Evolutionary conservation across 2,797 vertebrate species (phyloP).

Genomic region (Vespertilio murinus): DNA sequence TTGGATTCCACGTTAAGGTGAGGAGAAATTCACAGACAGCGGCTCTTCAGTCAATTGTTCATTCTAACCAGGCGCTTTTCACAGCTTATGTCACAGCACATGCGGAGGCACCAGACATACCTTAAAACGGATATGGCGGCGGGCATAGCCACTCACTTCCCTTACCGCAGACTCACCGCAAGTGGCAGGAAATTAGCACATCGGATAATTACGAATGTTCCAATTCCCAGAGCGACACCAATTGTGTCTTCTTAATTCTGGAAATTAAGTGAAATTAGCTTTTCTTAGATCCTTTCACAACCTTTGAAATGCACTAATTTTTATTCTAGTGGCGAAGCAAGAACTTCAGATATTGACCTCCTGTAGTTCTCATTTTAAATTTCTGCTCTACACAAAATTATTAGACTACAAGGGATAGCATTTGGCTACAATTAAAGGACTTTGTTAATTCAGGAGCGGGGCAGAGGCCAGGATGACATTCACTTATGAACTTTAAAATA

Average conservation of each 20-base stretch:
- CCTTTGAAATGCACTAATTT: slow-evolving; percentile 64
- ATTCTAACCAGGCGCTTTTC: neutral
- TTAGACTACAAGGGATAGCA: neutral
- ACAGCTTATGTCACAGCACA: neutral
- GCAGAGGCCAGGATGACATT: neutral
- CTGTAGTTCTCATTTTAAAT: slow-evolving; percentile 38
- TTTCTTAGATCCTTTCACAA: neutral
- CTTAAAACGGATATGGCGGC: neutral
- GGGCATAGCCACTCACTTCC: neutral
- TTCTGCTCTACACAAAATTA: slow-evolving; percentile 43
- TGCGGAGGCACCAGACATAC: neutral
- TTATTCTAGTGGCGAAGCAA: slow-evolving; percentile 23
- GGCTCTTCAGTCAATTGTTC: neutral
- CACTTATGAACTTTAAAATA: neutral
- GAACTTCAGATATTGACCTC: slow-evolving; percentile 53
- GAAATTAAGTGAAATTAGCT: slow-evolving; percentile 36
- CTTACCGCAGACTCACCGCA: neutral
- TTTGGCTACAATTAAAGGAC: slow-evolving; percentile 25
- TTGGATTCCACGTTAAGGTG: neutral
- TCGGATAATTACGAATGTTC: neutral
- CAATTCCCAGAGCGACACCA: neutral
- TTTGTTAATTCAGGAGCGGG: slow-evolving; percentile 26
- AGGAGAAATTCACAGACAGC: neutral
- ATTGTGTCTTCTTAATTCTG: neutral
- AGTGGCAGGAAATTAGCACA: neutral